A percentile compares a stretch with the other conserved stretches of the same genome.
phyloP scores from a whole-genome alignment of 2,113 vertebrate genomes.

The Anarrhichthys ocellatus region DNA sequence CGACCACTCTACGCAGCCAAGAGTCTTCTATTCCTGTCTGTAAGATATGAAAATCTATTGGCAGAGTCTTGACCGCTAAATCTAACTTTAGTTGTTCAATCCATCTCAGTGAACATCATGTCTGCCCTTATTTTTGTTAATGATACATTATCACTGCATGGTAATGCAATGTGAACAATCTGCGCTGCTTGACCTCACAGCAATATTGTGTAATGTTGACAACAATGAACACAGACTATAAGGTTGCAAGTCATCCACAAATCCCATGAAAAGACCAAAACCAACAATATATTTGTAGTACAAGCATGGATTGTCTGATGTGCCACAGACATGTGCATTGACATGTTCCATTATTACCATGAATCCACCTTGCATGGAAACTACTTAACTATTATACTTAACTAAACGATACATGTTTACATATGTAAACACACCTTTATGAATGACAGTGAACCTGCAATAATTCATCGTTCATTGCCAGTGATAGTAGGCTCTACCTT shows the following conservation, averaged over 20 bases:
- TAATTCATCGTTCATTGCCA: not conserved
- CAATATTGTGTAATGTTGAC: not conserved
- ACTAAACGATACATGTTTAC: not conserved
- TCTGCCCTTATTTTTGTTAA: not conserved
- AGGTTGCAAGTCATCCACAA: not conserved
- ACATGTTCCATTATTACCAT: not conserved
- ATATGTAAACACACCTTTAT: not conserved
- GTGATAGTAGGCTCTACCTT: not conserved
- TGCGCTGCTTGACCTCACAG: not conserved
- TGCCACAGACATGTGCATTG: not conserved
- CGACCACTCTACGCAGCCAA: not conserved
- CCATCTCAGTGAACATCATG: not conserved
- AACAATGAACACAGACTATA: not conserved
- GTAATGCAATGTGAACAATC: slow-evolving; percentile 7
- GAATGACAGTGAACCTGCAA: not conserved
- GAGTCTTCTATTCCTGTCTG: not conserved
- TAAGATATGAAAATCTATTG: not conserved
- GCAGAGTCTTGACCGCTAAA: not conserved
- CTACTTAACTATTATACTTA: not conserved
- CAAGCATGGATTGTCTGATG: not conserved
- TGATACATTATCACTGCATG: not conserved
- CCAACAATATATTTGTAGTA: not conserved
- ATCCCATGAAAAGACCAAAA: not conserved
- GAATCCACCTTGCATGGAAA: not conserved
- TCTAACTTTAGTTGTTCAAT: not conserved